These are phyloP conservation scores for Podarcis muralis DNA, from an alignment of 2,113 vertebrate genomes.

Conservation along the genomic window DNA sequence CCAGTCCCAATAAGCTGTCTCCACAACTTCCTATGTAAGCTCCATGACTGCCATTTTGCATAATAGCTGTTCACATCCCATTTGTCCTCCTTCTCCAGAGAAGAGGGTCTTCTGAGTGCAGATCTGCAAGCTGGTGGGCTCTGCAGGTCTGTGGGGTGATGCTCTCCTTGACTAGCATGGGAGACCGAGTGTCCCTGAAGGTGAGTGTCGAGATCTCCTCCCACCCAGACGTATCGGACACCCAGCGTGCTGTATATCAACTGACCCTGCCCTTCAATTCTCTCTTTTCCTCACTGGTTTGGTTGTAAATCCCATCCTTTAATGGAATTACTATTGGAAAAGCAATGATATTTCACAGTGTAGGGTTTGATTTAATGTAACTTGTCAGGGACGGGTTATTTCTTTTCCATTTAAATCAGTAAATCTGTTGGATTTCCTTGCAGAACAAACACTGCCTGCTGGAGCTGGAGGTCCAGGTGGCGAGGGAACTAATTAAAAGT, in stretches of 20 bases:
- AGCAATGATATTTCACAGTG: conserved; percentile 68
- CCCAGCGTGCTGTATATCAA: conserved; percentile 31
- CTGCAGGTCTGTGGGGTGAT: conserved; percentile 9
- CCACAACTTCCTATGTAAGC: no score
- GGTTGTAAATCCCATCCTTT: conserved; percentile 61
- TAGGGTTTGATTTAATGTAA: conserved; percentile 67
- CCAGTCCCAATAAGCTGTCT: background rate
- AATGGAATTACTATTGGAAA: conserved; percentile 74
- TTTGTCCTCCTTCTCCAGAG: conserved; percentile 3
- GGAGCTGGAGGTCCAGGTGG: conserved; percentile 73
- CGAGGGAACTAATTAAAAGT: conserved; percentile 76
- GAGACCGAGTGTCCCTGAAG: conserved; percentile 12
- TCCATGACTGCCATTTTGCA: no score
- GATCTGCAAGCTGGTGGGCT: background rate
- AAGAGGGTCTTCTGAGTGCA: background rate
- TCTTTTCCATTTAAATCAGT: conserved; percentile 71
- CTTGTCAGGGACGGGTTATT: conserved; percentile 63
- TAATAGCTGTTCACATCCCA: background rate
- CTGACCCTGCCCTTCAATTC: conserved; percentile 49
- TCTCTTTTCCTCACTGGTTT: conserved; percentile 44
- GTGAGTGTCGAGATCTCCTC: background rate
- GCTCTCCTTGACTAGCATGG: conserved; percentile 7
- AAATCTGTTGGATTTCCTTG: conserved; percentile 68
- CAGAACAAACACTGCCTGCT: conserved; percentile 82
- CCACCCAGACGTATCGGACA: conserved; percentile 21